Base-by-base conservation (phyloP, 2,888 invertebrate genomes). In the Phortica magna region DNA sequence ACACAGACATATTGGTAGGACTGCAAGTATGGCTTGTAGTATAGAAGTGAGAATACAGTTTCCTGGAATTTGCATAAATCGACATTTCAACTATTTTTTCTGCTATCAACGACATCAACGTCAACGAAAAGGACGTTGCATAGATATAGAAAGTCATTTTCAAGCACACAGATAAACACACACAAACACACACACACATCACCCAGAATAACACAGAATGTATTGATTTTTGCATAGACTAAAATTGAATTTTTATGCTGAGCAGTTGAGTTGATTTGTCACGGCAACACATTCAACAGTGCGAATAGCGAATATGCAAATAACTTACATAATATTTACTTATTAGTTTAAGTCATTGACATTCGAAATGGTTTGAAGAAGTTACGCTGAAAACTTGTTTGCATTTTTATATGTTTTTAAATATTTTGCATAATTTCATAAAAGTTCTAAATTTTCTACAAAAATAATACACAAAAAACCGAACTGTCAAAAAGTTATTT, bases 41-140 rank as follows among this genome's bases (percentile, higher is more conserved):
- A 82, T 84, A 78, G 75, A 74, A 83, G 79, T 72, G 72, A 70
- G 74, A 59, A 43, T 72, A 68, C 79, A 76, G 73, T 77, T 57
- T 17, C 41, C 53, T 53, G 41, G 41, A 80, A 83, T 87, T 87
- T 88, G 87, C 85, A 86, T 85, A 83, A 84, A 85, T 88, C 88
- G 85, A 81, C 87, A 85, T 85, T 87, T 83, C 78, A 87, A 82
- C 78, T 70, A 81, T 82, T 80, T 81, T 83, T 79, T 81, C 64
- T 43, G 41, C 73, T 79, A 79, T 79, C 19, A 31, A 43, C 55
- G 64, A 41, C 6, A 17, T 19, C 72, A 76, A 6, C 59, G 75
- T 77, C 79, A 75, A 77, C 64, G 43, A 61, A 77, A 67, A 77
- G 73, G 75, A 80, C 77, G 31, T 2, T 14, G 48, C 48, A 48